These are phyloP conservation scores for Amitus sp. DNA, from an alignment of 2,888 invertebrate species.

Conservation along the genomic window DNA sequence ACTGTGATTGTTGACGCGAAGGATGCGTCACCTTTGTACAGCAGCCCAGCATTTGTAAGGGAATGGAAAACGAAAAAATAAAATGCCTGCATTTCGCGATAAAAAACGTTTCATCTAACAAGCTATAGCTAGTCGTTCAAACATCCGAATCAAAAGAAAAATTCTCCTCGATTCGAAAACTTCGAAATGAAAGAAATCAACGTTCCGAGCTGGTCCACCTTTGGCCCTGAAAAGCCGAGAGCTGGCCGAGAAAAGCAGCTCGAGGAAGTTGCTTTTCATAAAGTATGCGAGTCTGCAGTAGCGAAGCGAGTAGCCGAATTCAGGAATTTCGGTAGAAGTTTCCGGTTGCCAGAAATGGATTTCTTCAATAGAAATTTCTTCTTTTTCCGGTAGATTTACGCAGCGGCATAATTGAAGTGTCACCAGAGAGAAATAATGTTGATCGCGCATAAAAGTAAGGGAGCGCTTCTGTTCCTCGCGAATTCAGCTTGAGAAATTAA, in stretches of 20 bases:
- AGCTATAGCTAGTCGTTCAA: too few relatives aligned
- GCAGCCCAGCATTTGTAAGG: too few relatives aligned
- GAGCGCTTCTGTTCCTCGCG: constrained; percentile 54
- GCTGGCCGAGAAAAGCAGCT: constrained; percentile 6
- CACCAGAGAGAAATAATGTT: constrained; percentile 57
- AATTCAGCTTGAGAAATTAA: constrained; percentile 60
- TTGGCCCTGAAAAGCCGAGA: background rate
- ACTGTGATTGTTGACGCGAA: constrained; percentile 31
- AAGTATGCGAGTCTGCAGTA: constrained; percentile 17
- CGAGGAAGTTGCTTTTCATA: constrained; percentile 30
- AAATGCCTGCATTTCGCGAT: too few relatives aligned
- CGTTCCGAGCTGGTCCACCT: too few relatives aligned
- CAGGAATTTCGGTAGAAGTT: constrained; percentile 34
- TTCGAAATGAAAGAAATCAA: too few relatives aligned
- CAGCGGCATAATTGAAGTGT: constrained; percentile 63
- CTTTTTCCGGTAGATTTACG: constrained; percentile 54
- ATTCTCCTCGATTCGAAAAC: too few relatives aligned
- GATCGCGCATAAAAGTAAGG: constrained; percentile 56
- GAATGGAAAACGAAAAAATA: too few relatives aligned
- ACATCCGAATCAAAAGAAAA: too few relatives aligned
- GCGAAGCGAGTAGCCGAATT: constrained; percentile 16
- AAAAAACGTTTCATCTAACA: too few relatives aligned
- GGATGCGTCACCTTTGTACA: constrained; percentile 21
- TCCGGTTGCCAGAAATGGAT: constrained; percentile 37
- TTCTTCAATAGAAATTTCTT: constrained; percentile 38